Base-by-base conservation (phyloP, 2,888 invertebrate species). In the Andrena haemorrhoa region DNA sequence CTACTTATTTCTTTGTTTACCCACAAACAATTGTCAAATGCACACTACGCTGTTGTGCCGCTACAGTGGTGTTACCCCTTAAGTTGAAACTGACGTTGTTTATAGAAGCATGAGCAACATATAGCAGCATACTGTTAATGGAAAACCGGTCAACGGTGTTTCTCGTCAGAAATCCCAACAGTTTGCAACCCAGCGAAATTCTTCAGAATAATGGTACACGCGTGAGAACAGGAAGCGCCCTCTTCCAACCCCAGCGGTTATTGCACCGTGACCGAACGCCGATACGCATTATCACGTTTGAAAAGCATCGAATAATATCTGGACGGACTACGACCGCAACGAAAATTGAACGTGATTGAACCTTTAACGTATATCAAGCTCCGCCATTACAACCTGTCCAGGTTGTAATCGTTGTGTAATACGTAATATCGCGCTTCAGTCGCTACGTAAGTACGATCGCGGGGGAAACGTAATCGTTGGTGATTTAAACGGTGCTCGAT, bases 401-500 rank as follows among this genome's bases (percentile, higher is more conserved):
- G 5, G 47, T 23, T 69, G 47, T 79, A 79, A 69, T 79, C 75
- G 63, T 68, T 60, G 76, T 35, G 20, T 63, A 79, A 68, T 49
- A 49, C 35, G 61, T 60, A 71, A 63, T 56, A 70, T 41, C 12
- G 53, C 64, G 51, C 26, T 64, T 56, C 60, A 60, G 29, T 33
- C 70, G 64, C 60, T 64, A 51, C 51, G 60, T 20, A 64, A 20
- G 77, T 61, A 56, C 56, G 49, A 41, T 76, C 72, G 49, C 72
- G 35, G 51, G 76, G 63, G 35, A 47, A 63, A 60, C 65, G 70
- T 66, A 70, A 84, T 76, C 75, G 73, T 51, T 47, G 23, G 69
- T 66, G 70, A 58, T 84, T 61, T 56, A 41, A 35, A 73, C 69
- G 75, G 63, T 58, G 41, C 78, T 68, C 73, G 73, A 85, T 80